These are phyloP conservation scores for Phalangium opilio DNA, from an alignment of 2,888 invertebrate genomes.

Conservation along the genomic window DNA sequence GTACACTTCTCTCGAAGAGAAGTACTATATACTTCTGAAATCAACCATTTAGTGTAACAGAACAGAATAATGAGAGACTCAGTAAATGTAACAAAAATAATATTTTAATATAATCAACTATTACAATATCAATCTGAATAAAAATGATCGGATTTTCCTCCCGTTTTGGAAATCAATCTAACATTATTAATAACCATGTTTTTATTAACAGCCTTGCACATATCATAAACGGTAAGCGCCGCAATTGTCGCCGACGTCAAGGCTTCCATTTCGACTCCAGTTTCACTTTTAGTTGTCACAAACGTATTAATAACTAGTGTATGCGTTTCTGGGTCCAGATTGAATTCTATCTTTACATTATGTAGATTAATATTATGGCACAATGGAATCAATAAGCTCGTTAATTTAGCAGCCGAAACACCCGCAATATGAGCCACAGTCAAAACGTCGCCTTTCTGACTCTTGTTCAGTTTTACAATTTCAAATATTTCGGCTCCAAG, in stretches of 20 bases:
- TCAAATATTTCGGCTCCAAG: constrained; percentile 48
- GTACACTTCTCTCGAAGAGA: no score
- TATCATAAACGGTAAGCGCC: constrained; percentile 89
- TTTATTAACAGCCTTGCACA: constrained; percentile 85
- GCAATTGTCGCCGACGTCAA: constrained; percentile 73
- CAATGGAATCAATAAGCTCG: constrained; percentile 76
- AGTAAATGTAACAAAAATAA: no score
- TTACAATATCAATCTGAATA: no score
- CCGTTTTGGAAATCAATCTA: constrained; percentile 55
- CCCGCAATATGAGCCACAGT: constrained; percentile 82
- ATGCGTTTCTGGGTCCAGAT: constrained; percentile 35
- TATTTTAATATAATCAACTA: no score
- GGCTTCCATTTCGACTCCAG: constrained; percentile 98
- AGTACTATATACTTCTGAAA: no score
- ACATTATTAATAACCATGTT: constrained; percentile 58
- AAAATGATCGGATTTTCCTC: constrained; percentile 43
- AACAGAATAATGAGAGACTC: no score
- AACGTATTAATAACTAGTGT: constrained; percentile 41
- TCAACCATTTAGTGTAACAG: no score
- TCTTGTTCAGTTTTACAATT: constrained; percentile 43
- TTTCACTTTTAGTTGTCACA: constrained; percentile 51
- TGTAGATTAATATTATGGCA: constrained; percentile 70
- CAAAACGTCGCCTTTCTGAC: constrained; percentile 84
- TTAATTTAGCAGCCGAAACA: constrained; percentile 78
- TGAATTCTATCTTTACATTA: constrained; percentile 46